Percentiles rank a stretch among this genome's conserved stretches.
Evolutionary conservation across 2,888 invertebrate species (phyloP).

Genomic region (Argyra leucocephala): DNA sequence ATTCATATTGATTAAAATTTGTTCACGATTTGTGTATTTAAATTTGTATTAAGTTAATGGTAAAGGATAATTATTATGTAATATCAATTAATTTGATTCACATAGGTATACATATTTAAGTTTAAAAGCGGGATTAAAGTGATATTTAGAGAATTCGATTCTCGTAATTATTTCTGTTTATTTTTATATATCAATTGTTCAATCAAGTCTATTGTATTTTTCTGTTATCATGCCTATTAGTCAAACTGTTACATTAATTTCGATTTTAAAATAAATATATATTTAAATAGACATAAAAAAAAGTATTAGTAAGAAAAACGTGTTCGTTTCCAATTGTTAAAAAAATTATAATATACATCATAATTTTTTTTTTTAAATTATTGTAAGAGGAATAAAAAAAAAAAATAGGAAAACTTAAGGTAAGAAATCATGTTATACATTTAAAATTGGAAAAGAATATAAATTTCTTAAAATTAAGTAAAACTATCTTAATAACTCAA

Average conservation of each 20-base stretch:
- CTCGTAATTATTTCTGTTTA: too few relatives aligned
- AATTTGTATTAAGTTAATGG: not conserved
- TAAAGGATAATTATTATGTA: too few relatives aligned
- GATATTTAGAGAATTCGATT: too few relatives aligned
- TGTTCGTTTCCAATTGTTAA: not conserved
- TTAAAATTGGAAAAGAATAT: not conserved
- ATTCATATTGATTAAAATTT: not conserved
- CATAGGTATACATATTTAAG: too few relatives aligned
- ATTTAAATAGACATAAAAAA: too few relatives aligned
- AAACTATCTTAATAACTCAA: slow-evolving; percentile 1
- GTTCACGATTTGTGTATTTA: not conserved
- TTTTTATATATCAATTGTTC: not conserved
- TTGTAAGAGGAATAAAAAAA: not conserved
- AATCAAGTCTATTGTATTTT: not conserved
- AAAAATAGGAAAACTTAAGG: not conserved
- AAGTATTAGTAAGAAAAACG: too few relatives aligned
- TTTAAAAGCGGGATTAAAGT: too few relatives aligned
- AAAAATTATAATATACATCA: not conserved
- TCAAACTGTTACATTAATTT: not conserved
- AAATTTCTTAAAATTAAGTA: slow-evolving; percentile 1
- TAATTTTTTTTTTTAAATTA: not conserved
- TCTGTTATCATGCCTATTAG: not conserved
- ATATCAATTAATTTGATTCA: too few relatives aligned
- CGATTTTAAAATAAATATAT: not conserved
- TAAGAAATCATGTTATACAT: not conserved